phyloP scores from a whole-genome alignment of 2,888 invertebrate genomes.

The Pachydiplax longipennis region DNA sequence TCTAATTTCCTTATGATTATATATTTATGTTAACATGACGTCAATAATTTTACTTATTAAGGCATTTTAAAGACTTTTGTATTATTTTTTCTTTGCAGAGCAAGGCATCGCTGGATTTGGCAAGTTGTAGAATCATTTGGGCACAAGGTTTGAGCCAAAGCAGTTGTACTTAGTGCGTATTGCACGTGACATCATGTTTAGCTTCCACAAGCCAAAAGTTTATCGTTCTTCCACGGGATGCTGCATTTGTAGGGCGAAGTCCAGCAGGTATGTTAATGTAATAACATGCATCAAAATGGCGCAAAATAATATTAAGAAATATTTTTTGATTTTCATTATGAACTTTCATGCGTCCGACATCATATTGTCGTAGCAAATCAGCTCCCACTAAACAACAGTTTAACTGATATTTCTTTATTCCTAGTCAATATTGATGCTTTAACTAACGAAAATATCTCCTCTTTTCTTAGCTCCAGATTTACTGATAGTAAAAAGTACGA shows the following conservation, averaged over 20 bases:
- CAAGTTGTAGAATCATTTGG: neutral
- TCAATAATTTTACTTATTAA: neutral
- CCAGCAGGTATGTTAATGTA: conserved; percentile 69
- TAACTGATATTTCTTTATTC: neutral
- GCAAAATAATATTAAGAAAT: neutral
- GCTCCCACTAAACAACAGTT: neutral
- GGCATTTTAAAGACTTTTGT: neutral
- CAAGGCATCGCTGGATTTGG: neutral
- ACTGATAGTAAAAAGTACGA: conserved; percentile 86
- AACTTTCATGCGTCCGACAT: no score
- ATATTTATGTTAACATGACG: neutral
- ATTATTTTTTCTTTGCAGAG: neutral
- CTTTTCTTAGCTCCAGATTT: conserved; percentile 74
- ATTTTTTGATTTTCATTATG: neutral
- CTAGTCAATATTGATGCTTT: neutral
- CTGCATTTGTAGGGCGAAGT: conserved; percentile 87
- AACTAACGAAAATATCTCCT: neutral
- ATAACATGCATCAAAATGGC: neutral
- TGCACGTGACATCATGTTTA: conserved; percentile 69
- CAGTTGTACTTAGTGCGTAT: conserved; percentile 7
- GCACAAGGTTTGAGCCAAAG: neutral
- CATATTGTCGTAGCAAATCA: no score
- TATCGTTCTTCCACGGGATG: conserved; percentile 83
- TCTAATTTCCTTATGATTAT: neutral
- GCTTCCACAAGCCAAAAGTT: conserved; percentile 86